These are phyloP conservation scores for Phodopus roborovskii DNA, from an alignment of 2,113 vertebrate genomes.

Conservation along the genomic window DNA sequence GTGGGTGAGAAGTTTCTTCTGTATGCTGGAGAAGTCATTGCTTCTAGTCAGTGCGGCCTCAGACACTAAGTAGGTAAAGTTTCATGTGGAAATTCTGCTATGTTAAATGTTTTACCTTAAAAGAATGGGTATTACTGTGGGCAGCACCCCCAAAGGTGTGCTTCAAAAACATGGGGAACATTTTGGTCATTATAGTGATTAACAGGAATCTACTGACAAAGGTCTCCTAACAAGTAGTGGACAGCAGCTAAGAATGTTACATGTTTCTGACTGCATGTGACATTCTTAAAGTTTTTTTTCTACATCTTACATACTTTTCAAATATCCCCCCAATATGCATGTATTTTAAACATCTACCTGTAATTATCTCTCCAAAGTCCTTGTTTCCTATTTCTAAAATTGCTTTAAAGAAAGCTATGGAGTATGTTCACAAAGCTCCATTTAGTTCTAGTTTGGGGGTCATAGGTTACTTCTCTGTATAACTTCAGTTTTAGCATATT, in stretches of 20 bases:
- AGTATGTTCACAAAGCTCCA: conserved; percentile 38
- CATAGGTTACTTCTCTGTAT: conserved; percentile 22
- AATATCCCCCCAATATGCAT: not conserved
- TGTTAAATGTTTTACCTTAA: conserved; percentile 24
- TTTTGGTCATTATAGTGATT: conserved; percentile 59
- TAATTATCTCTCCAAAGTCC: conserved; percentile 2
- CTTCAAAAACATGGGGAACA: conserved; percentile 11
- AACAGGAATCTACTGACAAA: conserved; percentile 51
- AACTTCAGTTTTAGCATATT: conserved; percentile 56
- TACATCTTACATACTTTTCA: conserved; percentile 46
- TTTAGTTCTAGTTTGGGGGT: not conserved
- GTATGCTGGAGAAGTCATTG: conserved; percentile 27
- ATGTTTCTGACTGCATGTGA: conserved; percentile 59
- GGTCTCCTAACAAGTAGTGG: conserved; percentile 47
- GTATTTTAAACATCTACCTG: conserved; percentile 45
- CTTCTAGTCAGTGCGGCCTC: conserved; percentile 6
- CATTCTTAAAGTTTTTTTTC: conserved; percentile 38
- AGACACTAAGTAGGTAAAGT: not conserved
- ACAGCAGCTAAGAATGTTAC: conserved; percentile 65
- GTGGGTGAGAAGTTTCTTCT: conserved; percentile 1
- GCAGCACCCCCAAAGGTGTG: not conserved
- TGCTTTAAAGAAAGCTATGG: not conserved
- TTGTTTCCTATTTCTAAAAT: conserved; percentile 36
- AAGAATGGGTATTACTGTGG: not conserved
- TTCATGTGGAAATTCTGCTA: not conserved